Evolutionary conservation across 1,140 invertebrate species (phyloP), one percentile per base, ranked within the genome.

Genomic region (Drosophila repletoides): DNA sequence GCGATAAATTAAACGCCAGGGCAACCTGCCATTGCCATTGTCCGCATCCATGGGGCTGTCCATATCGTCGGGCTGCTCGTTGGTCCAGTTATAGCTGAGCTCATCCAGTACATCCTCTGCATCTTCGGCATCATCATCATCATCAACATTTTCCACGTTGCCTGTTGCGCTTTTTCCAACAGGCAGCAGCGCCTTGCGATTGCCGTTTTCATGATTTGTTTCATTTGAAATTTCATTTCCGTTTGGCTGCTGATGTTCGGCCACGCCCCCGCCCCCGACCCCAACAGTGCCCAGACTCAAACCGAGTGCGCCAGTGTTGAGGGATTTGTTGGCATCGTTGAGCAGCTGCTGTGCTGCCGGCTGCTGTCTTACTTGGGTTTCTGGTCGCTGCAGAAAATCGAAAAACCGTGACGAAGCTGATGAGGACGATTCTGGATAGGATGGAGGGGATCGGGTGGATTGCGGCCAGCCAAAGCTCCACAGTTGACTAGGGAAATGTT

Each of bases 211-310:
- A 68, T 88, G 65, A 69, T 71, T 83, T 64, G 73, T 88, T 76
- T 88, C 84, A 63, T 76, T 83, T 43, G 67, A 72, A 58, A 87
- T 69, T 73, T 84, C 84, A 74, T 88, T 88, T 88, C 75, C 84
- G 68, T 64, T 80, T 29, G 40, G 19, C 60, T 72, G 74, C 28
- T 60, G 52, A 61, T 74, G 73, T 59, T 72, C 64, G 43, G 48
- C 52, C 64, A 41, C 29, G 10, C 6, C 36, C 9, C 5, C 12
- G 12, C 24, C 24, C 2, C 24, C 24, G 5, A 3, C 24, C 0
- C 24, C 24, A 12, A 19, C 15, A 10, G 29, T 21, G 40, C 33
- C 29, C 56, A 63, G 31, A 19, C 65, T 61, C 49, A 60, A 56
- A 31, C 65, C 70, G 29, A 45, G 38, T 12, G 17, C 19, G 55